These are phyloP conservation scores for Hesperia comma DNA, from an alignment of 2,888 invertebrate genomes.

Conservation along the genomic window DNA sequence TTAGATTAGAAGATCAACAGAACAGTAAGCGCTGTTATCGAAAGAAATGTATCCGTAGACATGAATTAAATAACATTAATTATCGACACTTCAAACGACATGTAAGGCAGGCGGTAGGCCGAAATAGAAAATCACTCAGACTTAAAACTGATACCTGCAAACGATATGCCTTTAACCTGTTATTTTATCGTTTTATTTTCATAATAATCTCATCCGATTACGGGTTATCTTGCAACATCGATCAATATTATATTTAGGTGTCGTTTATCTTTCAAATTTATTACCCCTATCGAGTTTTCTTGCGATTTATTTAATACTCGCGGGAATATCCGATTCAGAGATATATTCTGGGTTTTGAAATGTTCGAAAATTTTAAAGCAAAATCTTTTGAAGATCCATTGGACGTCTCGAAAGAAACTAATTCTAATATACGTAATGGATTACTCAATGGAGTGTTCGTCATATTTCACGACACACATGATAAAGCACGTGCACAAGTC, in stretches of 20 bases:
- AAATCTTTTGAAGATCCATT: background rate
- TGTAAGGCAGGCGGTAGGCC: too few relatives aligned
- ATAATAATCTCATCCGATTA: conserved; percentile 10
- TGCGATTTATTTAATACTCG: conserved; percentile 28
- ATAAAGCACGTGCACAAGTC: conserved; percentile 28
- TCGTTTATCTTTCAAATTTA: conserved; percentile 33
- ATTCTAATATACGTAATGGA: conserved; percentile 26
- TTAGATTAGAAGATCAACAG: too few relatives aligned
- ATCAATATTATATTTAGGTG: conserved; percentile 30
- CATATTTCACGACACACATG: conserved; percentile 32
- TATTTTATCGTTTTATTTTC: conserved; percentile 5
- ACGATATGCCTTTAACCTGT: background rate
- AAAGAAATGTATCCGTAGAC: too few relatives aligned
- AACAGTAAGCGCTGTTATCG: too few relatives aligned
- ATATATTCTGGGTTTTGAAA: conserved; percentile 19
- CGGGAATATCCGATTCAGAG: conserved; percentile 30
- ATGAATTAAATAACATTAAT: too few relatives aligned
- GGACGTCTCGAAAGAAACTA: background rate
- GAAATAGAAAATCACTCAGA: too few relatives aligned
- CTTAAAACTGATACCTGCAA: background rate
- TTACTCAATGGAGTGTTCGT: conserved; percentile 24
- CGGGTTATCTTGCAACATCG: conserved; percentile 11
- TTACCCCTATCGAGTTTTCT: conserved; percentile 29
- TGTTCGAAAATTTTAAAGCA: conserved; percentile 14
- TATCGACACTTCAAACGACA: too few relatives aligned